Evolutionary conservation across 2,113 vertebrate species (phyloP).

Genomic region (Dasyprocta punctata): DNA sequence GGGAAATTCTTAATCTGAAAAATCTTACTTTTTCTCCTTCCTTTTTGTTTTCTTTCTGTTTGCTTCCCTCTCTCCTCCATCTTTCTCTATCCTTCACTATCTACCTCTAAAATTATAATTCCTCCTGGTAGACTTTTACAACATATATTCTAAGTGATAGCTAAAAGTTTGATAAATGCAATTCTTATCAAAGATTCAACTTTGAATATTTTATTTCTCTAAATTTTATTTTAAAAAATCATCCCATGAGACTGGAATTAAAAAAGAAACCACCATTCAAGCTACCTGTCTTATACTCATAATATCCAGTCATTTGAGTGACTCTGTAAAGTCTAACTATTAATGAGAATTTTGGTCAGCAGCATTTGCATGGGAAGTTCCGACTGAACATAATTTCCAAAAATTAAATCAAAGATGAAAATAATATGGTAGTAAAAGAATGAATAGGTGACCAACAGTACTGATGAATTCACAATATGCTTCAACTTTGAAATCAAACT

Average conservation of each 20-base stretch:
- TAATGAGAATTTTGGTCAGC: not conserved
- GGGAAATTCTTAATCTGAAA: not conserved
- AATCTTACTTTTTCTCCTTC: not conserved
- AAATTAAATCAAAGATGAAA: not conserved
- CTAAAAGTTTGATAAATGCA: not conserved
- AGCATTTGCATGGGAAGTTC: not conserved
- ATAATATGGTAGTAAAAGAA: not conserved
- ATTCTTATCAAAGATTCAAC: not conserved
- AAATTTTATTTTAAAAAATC: not conserved
- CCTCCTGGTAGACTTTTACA: not conserved
- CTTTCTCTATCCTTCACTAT: not conserved
- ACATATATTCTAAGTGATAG: not conserved
- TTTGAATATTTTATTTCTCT: not conserved
- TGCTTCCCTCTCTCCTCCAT: fast-evolving
- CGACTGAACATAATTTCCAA: not conserved
- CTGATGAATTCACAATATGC: not conserved
- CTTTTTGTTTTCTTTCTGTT: not conserved
- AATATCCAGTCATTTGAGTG: not conserved
- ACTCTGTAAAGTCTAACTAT: not conserved
- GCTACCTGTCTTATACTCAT: not conserved
- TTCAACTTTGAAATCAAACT: not conserved
- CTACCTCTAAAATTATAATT: not conserved
- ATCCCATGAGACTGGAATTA: not conserved
- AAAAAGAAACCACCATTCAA: not conserved
- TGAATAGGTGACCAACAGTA: not conserved